phyloP scores from a whole-genome alignment of 1,140 invertebrate species.

The Drosophila ambigua region DNA sequence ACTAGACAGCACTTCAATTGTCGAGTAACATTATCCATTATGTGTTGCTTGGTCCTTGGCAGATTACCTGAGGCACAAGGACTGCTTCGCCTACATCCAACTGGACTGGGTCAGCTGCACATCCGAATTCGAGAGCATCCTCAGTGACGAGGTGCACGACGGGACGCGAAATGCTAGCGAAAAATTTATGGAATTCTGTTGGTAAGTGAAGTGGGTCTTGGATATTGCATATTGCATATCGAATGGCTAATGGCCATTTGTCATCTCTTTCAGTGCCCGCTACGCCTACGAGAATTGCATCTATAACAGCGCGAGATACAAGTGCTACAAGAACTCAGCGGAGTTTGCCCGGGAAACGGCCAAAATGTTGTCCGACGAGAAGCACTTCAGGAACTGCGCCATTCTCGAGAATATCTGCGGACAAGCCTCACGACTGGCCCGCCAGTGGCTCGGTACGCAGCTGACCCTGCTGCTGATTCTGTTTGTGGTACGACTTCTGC shows the following conservation, averaged over 20 bases:
- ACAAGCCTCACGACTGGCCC: slow-evolving; percentile 5
- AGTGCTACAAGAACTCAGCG: slow-evolving; percentile 80
- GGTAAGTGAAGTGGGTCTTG: slow-evolving; percentile 51
- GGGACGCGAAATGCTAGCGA: slow-evolving; percentile 66
- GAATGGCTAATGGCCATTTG: background rate
- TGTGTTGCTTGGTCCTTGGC: slow-evolving; percentile 15
- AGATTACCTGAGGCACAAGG: slow-evolving; percentile 82
- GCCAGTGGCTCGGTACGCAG: slow-evolving; percentile 20
- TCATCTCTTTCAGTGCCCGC: slow-evolving; percentile 60
- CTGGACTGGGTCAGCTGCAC: slow-evolving; percentile 78
- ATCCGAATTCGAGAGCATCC: slow-evolving; percentile 69
- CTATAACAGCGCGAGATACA: slow-evolving; percentile 79
- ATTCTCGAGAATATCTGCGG: slow-evolving; percentile 68
- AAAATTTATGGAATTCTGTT: slow-evolving; percentile 81
- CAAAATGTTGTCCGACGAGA: slow-evolving; percentile 81
- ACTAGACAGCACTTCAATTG: slow-evolving; percentile 25
- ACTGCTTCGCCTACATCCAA: slow-evolving; percentile 77
- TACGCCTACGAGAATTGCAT: slow-evolving; percentile 82
- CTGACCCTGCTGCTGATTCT: slow-evolving; percentile 19
- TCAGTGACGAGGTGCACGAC: slow-evolving; percentile 70
- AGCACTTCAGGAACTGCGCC: slow-evolving; percentile 78
- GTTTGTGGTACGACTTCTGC: slow-evolving; percentile 23
- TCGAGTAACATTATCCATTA: slow-evolving; percentile 17
- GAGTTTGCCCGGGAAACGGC: slow-evolving; percentile 78
- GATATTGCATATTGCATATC: no score